Evolutionary conservation across 2,888 invertebrate genomes (phyloP), one percentile per base, ranked within the genome.

Genomic region (Melanargia galathea): DNA sequence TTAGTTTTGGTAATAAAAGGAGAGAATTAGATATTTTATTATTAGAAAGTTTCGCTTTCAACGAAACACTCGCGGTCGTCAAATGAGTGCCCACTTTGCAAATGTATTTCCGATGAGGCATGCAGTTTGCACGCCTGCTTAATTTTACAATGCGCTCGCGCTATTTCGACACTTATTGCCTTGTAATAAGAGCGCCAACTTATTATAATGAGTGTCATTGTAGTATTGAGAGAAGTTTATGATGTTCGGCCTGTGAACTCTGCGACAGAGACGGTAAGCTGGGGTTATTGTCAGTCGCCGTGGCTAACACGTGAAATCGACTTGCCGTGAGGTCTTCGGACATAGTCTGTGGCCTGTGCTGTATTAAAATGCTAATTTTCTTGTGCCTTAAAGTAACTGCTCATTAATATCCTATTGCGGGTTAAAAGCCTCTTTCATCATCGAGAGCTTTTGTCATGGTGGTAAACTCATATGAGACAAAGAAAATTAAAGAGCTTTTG

Each of bases 221-320:
- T 80, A 72, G 73, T 71, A 73, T 75, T 77, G 77, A 73, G 76
- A 75, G 76, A 77, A 73, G 82, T 87, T 87, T 87, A 87, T 81
- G 87, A 84, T 83, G 78, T 78, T 78, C 75, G 76, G 77, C 76
- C 83, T 82, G 79, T 84, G 87, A 83, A 83, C 84, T 77, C 74
- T 76, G 84, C 82, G 87, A 87, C 87, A 82, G 74, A 76, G 74
- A 73, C 78, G 74, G 82, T 83, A 83, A 86, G 84, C 79, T 75
- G 74, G 75, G 83, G 77, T 78, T 85, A 89, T 90, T 90, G 90
- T 90, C 90, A 89, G 89, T 87, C 79, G 73, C 78, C 88, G 88
- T 90, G 79, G 78, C 90, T 86, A 90, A 90, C 80, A 77, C 84
- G 89, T 87, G 86, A 90, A 90, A 90, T 91, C 83, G 75, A 70